These are phyloP conservation scores for Harpalus rubripes DNA, from an alignment of 2,888 invertebrate species.

Conservation along the genomic window DNA sequence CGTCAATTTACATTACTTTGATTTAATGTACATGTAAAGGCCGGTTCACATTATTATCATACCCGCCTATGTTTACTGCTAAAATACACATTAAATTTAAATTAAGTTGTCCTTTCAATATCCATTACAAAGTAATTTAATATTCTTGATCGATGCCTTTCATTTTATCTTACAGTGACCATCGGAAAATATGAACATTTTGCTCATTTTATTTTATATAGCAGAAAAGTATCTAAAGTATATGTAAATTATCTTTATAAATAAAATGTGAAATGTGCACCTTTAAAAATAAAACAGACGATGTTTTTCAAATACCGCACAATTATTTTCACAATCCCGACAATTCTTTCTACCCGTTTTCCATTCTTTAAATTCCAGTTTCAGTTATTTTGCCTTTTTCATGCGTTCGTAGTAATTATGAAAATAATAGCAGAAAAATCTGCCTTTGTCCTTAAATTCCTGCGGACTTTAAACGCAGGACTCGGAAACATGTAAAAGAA, in stretches of 20 bases:
- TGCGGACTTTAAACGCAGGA: conserved; percentile 27
- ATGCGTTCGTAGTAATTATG: conserved; percentile 56
- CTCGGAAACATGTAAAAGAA: conserved; percentile 54
- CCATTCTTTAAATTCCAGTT: conserved; percentile 37
- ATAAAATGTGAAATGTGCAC: background rate
- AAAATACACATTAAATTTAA: conserved; percentile 30
- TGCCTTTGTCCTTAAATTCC: conserved; percentile 36
- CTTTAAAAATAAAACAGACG: background rate
- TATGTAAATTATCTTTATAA: background rate
- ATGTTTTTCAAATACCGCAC: background rate
- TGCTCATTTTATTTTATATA: no score
- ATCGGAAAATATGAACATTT: background rate
- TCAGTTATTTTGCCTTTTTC: conserved; percentile 17
- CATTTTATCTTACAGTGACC: background rate
- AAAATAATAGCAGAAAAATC: conserved; percentile 50
- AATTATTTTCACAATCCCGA: conserved; percentile 25
- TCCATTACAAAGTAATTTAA: background rate
- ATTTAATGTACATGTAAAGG: conserved; percentile 40
- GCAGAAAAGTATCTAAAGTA: no score
- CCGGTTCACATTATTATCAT: conserved; percentile 36
- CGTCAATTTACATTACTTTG: conserved; percentile 48
- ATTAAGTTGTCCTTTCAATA: background rate
- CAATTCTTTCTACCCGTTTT: conserved; percentile 25
- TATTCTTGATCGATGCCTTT: background rate
- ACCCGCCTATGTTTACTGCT: conserved; percentile 17